Evolutionary conservation across 2,113 vertebrate species (phyloP).

Genomic region (Sterna hirundo): DNA sequence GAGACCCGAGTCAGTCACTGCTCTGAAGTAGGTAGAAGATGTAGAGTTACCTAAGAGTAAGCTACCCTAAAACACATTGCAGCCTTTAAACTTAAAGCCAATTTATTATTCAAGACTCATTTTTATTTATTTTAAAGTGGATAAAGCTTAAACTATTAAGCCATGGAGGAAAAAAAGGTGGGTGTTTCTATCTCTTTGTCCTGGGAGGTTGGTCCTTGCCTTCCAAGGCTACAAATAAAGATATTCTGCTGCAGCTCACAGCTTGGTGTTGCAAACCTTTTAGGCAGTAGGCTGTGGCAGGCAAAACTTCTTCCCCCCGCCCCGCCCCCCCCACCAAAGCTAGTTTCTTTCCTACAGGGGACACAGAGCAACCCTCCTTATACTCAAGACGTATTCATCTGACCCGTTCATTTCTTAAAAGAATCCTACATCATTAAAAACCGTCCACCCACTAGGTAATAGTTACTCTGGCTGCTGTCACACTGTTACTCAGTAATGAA

Average conservation of each 20-base stretch:
- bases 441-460: neutral
- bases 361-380: neutral
- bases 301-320: neutral
- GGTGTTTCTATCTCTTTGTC: neutral
- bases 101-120: neutral
- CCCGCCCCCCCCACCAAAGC: neutral
- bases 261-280: neutral
- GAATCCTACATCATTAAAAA: neutral
- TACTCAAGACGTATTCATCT: neutral
- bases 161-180: accelerated
- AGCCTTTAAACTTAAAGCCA: neutral
- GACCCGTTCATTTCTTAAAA: neutral
- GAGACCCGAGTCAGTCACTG: neutral
- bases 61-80: neutral
- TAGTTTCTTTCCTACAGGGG: neutral
- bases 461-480: conserved; percentile 14
- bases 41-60: neutral
- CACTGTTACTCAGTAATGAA: conserved; percentile 37
- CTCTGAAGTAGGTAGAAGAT: neutral
- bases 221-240: neutral
- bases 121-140: neutral
- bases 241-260: neutral
- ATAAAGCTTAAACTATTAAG: neutral
- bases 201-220: neutral
- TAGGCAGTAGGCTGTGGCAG: no score